Base-by-base conservation (phyloP, 2,113 vertebrate species). In the Urocitellus parryii region DNA sequence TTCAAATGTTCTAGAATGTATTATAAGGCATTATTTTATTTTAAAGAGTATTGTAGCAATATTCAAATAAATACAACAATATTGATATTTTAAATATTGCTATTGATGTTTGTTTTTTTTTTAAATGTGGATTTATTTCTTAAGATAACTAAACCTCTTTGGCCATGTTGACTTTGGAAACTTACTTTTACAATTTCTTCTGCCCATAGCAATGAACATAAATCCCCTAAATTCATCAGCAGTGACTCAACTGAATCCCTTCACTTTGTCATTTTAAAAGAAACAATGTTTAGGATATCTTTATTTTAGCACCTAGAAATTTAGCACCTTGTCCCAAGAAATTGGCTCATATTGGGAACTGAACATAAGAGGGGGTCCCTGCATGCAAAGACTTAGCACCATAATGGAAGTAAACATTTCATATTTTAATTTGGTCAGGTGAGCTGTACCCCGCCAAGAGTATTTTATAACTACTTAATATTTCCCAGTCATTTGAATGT, bases 401-500 rank as follows among this genome's bases (percentile, higher is more conserved):
- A 92, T 79, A 97, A 97, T 97, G 91, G 87, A 96, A 91, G 29
- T 82, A 32, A 97, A 20, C 39, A 91, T 95, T 97, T 97, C 78
- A 42, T 76, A 96, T 97, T 97, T 97, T 97, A 96, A 72, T 98
- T 92, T 81, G 82, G 94, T 86, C 61, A 14, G 73, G 70, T 98
- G 88, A 97, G 97, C 97, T 95, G 95, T 96, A 98, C 91, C 97
- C 98, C 56, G 88, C 97, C 86, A 96, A 98, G 98, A 98, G 94
- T 91, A 95, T 97, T 98, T 98, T 97, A 96, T 97, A 98, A 98
- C 98, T 98, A 96, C 96, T 97, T 98, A 98, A 98, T 97, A 97
- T 98, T 98, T 98, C 93, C 81, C 82, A 95, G 96, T 98, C 92
- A 98, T 98, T 98, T 98, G 98, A 99, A 98, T 98, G 96, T 97